Evolutionary conservation across 2,888 invertebrate species (phyloP), one percentile per base, ranked within the genome.

Genomic region (Acleris emargana): DNA sequence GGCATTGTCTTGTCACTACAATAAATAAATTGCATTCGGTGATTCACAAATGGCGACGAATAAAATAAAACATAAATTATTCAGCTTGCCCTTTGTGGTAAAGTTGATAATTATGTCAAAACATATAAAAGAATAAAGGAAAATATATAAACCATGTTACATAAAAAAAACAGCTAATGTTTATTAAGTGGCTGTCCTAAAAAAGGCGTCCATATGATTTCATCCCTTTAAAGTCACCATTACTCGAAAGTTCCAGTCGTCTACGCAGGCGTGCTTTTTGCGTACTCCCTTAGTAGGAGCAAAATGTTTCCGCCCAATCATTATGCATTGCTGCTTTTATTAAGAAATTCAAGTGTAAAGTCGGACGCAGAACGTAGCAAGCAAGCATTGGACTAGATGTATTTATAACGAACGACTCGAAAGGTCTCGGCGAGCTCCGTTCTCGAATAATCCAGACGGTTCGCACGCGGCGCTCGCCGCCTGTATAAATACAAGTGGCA

Each of bases 401-500:
- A 17, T 20, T 50, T 38, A 6, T 43, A 38, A 58, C 62, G 52
- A 9, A 20, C 60, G 61, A 16, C 17, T 66, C 57, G 66, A 66
- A 66, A 38, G 32, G 66, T 57, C 57, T 61, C 20, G 64, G 18
- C 20, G 51, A 50, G 50, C 22, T 25, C 47, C 64, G 73, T 77
- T 87, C 88, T 84, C 81, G 89, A 84, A 82, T 72, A 72, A 71
- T 82, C 83, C 75, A 82, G 81, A 73, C 71, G 71, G 68, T 80
- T 81, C 79, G 51, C 57, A 61, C 50, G 75, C 76, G 79, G 79
- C 73, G 69, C 70, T 69, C 74, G 69, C 70, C 71, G 73, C 54
- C 72, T 75, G 77, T 89, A 90, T 91, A 91, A 89, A 90, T 86
- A 85, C 81, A 75, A 74, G 72, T 67, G 73, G 59, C 50, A 64